Evolutionary conservation across 2,888 invertebrate genomes (phyloP).

Genomic region (Hyposoter dolosus): DNA sequence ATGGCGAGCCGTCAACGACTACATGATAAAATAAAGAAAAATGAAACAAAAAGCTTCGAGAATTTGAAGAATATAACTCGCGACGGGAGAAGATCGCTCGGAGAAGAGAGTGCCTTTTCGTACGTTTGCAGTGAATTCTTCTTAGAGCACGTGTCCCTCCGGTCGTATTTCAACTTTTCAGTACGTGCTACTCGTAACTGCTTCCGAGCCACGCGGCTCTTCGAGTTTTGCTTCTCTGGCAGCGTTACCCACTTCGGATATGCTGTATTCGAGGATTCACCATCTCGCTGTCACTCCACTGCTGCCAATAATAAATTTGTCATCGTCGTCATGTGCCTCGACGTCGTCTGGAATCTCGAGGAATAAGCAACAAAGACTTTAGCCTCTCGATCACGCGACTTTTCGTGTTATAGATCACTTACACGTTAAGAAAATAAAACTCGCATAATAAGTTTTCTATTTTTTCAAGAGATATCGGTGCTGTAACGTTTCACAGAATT

Average conservation of each 20-base stretch:
- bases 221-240: conserved; percentile 27
- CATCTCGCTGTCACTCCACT: conserved; percentile 20
- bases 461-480: neutral
- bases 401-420: neutral
- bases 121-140: conserved; percentile 15
- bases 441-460: neutral
- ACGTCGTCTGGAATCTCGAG: conserved; percentile 40
- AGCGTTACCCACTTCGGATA: conserved; percentile 5
- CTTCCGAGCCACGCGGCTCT: conserved; percentile 46
- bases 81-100: conserved; percentile 21
- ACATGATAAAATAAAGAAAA: conserved; percentile 11
- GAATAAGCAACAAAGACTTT: conserved; percentile 25
- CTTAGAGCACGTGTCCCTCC: conserved; percentile 27
- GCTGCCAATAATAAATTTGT: conserved; percentile 58
- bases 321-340: conserved; percentile 39
- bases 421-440: neutral
- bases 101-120: conserved; percentile 18
- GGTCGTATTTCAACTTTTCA: conserved; percentile 58
- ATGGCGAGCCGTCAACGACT: conserved; percentile 31
- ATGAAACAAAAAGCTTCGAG: neutral
- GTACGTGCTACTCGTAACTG: conserved; percentile 38
- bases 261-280: conserved; percentile 20
- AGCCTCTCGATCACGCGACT: neutral
- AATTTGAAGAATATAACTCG: conserved; percentile 30
- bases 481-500: neutral